phyloP scores from a whole-genome alignment of 2,113 vertebrate species.

The Sphaerodactylus townsendi region DNA sequence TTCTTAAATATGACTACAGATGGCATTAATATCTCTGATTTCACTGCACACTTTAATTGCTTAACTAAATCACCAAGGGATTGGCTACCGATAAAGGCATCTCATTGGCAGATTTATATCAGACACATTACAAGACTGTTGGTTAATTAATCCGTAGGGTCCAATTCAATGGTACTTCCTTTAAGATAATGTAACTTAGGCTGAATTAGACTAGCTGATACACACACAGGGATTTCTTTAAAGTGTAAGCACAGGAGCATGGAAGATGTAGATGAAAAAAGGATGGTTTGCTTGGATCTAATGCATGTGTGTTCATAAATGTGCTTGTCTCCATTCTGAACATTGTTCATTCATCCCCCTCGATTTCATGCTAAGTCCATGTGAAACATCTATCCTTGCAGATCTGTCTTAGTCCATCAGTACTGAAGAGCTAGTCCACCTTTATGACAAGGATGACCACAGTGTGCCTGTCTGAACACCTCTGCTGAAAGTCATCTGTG shows the following conservation, averaged over 20 bases:
- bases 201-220: conserved; percentile 39
- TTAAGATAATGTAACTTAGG: conserved; percentile 53
- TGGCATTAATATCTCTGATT: conserved; percentile 66
- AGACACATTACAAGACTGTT: conserved; percentile 41
- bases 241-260: rapidly evolving
- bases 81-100: conserved; percentile 62
- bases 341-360: too few relatives aligned
- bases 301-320: too few relatives aligned
- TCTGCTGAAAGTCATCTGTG: too few relatives aligned
- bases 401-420: too few relatives aligned
- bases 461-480: too few relatives aligned
- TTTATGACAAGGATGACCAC: too few relatives aligned
- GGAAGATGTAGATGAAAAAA: background rate
- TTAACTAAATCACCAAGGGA: conserved; percentile 69
- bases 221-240: too few relatives aligned
- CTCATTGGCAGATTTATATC: conserved; percentile 58
- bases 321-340: too few relatives aligned
- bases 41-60: conserved; percentile 66
- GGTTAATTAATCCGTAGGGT: conserved; percentile 69
- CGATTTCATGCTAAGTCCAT: too few relatives aligned
- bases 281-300: too few relatives aligned
- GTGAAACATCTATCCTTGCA: too few relatives aligned
- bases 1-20: conserved; percentile 69
- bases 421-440: too few relatives aligned
- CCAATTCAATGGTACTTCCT: conserved; percentile 28